These are phyloP conservation scores for Tyto alba DNA, from an alignment of 2,113 vertebrate genomes.

Conservation along the genomic window DNA sequence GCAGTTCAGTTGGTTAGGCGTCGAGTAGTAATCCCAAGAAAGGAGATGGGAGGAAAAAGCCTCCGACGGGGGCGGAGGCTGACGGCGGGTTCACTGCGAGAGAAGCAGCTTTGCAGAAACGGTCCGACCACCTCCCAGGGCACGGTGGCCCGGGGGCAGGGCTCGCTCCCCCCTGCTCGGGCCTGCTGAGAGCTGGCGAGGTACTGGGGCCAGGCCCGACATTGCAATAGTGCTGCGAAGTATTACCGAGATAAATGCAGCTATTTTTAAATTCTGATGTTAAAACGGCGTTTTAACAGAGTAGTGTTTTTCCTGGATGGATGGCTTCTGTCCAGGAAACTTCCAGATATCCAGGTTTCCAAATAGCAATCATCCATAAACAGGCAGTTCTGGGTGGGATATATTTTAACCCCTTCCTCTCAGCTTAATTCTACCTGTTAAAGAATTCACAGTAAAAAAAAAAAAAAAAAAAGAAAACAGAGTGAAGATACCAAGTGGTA, in stretches of 20 bases:
- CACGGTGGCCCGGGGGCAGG: not conserved
- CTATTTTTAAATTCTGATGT: not conserved
- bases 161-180: not conserved
- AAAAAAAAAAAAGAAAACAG: not conserved
- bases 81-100: not conserved
- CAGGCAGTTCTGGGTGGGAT: not conserved
- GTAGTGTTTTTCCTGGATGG: not conserved
- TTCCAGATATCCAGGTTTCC: not conserved
- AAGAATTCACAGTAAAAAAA: not conserved
- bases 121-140: not conserved
- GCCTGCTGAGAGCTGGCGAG: fast-evolving
- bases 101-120: not conserved
- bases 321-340: not conserved
- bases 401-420: not conserved
- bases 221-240: fast-evolving
- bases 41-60: not conserved
- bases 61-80: fast-evolving
- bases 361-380: not conserved
- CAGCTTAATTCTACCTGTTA: not conserved
- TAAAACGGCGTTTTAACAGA: not conserved
- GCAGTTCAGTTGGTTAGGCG: not conserved
- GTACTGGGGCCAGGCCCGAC: not conserved
- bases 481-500: not conserved
- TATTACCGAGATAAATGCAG: not conserved
- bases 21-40: not conserved